phyloP scores from a whole-genome alignment of 2,113 vertebrate genomes.

The Camelus dromedarius region DNA sequence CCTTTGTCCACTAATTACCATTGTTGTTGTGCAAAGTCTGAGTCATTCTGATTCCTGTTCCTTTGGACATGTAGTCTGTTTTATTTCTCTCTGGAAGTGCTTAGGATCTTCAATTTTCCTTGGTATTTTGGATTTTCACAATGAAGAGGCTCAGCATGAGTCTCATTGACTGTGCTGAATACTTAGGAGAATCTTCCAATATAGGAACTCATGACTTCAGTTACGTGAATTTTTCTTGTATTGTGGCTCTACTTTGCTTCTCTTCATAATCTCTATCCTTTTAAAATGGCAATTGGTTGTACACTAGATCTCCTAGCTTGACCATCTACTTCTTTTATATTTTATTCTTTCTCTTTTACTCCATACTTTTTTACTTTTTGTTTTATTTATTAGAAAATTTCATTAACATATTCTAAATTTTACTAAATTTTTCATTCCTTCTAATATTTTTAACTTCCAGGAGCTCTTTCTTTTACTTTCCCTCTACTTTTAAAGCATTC shows the following conservation, averaged over 20 bases:
- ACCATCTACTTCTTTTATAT: not conserved
- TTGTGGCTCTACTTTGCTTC: not conserved
- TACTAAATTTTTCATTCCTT: not conserved
- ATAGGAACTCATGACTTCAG: not conserved
- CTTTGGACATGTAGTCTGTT: not conserved
- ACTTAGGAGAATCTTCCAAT: not conserved
- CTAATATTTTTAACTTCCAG: not conserved
- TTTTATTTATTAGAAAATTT: not conserved
- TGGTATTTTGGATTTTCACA: not conserved
- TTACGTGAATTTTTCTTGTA: not conserved
- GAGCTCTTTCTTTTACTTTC: not conserved
- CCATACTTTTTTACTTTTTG: not conserved
- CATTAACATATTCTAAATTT: slow-evolving; percentile 9
- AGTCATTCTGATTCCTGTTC: not conserved
- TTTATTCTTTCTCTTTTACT: not conserved
- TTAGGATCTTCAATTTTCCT: not conserved
- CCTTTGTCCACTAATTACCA: not conserved
- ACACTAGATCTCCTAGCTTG: not conserved
- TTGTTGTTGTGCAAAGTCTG: not conserved
- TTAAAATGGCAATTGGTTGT: not conserved
- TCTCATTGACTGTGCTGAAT: not conserved
- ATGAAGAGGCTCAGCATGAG: not conserved
- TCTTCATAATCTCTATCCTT: not conserved
- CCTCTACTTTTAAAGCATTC: not conserved
- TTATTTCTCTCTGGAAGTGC: not conserved